Conservation (phyloP, 2,113 vertebrate species). For the Panthera tigris region DNA sequence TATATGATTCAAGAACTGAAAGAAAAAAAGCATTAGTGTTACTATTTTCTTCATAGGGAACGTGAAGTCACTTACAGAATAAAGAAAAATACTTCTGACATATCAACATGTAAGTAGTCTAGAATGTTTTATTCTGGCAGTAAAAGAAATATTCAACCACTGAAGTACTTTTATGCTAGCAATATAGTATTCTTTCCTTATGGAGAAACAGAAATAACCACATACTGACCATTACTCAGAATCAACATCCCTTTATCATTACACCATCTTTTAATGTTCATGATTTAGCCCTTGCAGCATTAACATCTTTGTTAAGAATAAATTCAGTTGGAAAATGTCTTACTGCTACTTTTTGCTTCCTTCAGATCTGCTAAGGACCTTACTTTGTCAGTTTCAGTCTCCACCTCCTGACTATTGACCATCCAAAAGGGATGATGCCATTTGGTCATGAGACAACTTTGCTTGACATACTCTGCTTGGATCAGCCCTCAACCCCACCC, state of each 20-base stretch:
- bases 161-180: conserved; percentile 6
- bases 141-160: background rate
- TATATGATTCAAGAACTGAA: conserved; percentile 54
- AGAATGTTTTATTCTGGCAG: background rate
- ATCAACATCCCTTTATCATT: background rate
- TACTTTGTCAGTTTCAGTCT: background rate
- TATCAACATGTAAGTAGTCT: background rate
- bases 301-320: background rate
- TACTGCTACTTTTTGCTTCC: background rate
- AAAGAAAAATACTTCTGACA: conserved; percentile 10
- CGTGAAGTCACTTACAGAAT: conserved; percentile 5
- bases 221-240: background rate
- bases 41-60: conserved; percentile 20
- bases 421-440: background rate
- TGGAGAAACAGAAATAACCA: background rate
- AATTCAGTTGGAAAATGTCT: background rate
- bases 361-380: background rate
- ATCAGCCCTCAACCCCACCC: background rate
- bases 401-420: background rate
- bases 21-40: background rate
- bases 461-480: background rate
- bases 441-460: background rate
- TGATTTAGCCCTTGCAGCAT: background rate
- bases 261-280: background rate
- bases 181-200: conserved; percentile 8